These are phyloP conservation scores for Agraylea sexmaculata DNA, from an alignment of 1,140 invertebrate genomes.

Conservation along the genomic window DNA sequence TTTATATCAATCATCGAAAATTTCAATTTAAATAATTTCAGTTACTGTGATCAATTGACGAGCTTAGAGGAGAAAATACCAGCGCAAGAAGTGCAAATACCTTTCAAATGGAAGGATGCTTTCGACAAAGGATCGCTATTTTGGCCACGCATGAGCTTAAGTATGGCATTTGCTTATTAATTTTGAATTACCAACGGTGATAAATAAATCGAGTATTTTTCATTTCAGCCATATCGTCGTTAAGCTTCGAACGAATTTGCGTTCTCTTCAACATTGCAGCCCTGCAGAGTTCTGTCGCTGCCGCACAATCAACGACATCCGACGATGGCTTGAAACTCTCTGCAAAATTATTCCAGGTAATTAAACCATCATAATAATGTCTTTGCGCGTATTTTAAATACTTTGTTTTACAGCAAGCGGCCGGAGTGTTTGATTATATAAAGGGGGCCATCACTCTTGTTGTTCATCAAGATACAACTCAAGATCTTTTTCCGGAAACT, in stretches of 20 bases:
- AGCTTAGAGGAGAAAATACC: conserved; percentile 90
- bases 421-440: conserved; percentile 82
- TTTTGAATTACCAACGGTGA: conserved; percentile 10
- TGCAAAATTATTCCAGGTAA: conserved; percentile 83
- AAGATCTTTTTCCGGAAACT: conserved; percentile 88
- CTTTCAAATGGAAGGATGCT: conserved; percentile 99
- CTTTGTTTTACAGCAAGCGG: conserved; percentile 58
- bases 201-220: conserved; percentile 16
- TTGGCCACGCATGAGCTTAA: conserved; percentile 82
- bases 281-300: conserved; percentile 80
- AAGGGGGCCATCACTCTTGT: conserved; percentile 75
- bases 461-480: conserved; percentile 89
- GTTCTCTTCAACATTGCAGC: conserved; percentile 96
- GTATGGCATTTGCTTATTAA: conserved; percentile 47
- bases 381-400: conserved; percentile 8
- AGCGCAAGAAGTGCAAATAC: conserved; percentile 77
- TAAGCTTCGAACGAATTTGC: conserved; percentile 89
- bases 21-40: conserved; percentile 34
- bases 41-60: conserved; percentile 94
- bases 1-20: conserved; percentile 8
- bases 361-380: conserved; percentile 5
- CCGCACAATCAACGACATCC: conserved; percentile 70
- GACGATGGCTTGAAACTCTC: conserved; percentile 91
- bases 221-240: conserved; percentile 62
- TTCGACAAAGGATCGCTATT: conserved; percentile 95